Evolutionary conservation across 1,140 invertebrate species (phyloP), one percentile per base, ranked within the genome.

Genomic region (Lithobius niger): DNA sequence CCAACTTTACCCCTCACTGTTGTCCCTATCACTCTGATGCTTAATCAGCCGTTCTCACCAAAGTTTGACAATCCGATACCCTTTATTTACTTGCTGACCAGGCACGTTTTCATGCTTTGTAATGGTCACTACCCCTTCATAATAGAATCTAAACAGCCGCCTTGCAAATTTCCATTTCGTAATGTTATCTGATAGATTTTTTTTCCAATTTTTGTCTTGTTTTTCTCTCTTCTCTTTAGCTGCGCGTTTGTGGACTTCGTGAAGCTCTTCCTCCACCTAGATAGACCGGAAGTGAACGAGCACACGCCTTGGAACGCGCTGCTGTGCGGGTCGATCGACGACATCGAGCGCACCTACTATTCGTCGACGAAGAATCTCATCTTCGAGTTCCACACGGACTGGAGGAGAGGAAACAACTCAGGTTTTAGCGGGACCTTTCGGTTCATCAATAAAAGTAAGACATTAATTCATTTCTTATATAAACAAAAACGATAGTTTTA

Each of bases 401-500:
- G 73, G 42, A 57, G 64, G 24, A 66, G 73, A 10, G 71, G 67
- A 45, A 86, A 84, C 65, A 76, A 79, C 53, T 80, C 79, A 27
- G 86, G 86, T 43, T 90, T 88, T 66, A 74, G 79, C 15, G 86
- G 86, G 31, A 82, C 79, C 42, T 90, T 85, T 71, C 78, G 76
- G 58, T 90, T 88, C 72, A 80, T 88, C 67, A 81, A 88, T 68
- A 82, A 78, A 78, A 75, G 85, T 88, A 70, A 85, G 83, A 80
- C 63, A 47, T 6, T 10, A 22, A n/a, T 3, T 25, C n/a, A 45
- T 58, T 52, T 28, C 22, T 45, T n/a, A n/a, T n/a, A n/a, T n/a
- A n/a, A n/a, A n/a, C n/a, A n/a, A n/a, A n/a, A n/a, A n/a, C n/a
- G n/a, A n/a, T n/a, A n/a, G n/a, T n/a, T n/a, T n/a, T n/a, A n/a